Percentiles rank a stretch among this genome's conserved stretches.
These are phyloP conservation scores for Equus quagga DNA, from an alignment of 2,113 vertebrate genomes.

Conservation along the genomic window DNA sequence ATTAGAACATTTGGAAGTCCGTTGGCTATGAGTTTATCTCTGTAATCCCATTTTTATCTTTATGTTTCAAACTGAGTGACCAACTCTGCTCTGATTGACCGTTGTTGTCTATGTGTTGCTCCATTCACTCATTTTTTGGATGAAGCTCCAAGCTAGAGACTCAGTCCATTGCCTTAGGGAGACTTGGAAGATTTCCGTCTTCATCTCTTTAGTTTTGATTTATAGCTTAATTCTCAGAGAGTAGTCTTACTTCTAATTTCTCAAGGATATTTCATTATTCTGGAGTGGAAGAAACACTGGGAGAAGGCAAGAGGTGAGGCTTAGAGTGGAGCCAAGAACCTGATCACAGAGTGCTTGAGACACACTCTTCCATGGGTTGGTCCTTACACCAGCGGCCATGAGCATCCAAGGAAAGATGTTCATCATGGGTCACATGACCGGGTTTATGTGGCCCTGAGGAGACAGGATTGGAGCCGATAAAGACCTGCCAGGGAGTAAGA, in stretches of 20 bases:
- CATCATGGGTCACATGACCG: fast-evolving
- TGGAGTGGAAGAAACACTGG: fast-evolving
- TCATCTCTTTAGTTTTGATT: too few species aligned
- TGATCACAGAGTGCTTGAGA: not conserved
- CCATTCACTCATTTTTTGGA: not conserved
- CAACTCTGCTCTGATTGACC: too few species aligned
- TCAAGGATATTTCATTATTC: not conserved
- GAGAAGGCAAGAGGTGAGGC: not conserved
- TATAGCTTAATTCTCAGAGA: not conserved
- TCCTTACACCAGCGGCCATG: fast-evolving
- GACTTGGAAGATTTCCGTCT: not conserved
- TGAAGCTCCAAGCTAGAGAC: too few species aligned
- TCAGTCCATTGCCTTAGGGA: too few species aligned
- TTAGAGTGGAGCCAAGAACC: not conserved
- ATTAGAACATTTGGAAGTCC: not conserved
- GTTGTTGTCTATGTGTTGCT: not conserved
- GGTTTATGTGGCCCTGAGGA: fast-evolving
- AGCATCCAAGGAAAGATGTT: too few species aligned
- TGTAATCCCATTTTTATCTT: not conserved
- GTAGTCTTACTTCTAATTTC: not conserved
- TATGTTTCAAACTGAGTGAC: not conserved
- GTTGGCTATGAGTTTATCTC: not conserved
- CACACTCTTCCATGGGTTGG: fast-evolving
- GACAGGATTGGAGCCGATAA: fast-evolving
- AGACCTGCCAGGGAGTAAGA: not conserved